Evolutionary conservation across 1,140 invertebrate genomes (phyloP).

Genomic region (Eciton burchellii): DNA sequence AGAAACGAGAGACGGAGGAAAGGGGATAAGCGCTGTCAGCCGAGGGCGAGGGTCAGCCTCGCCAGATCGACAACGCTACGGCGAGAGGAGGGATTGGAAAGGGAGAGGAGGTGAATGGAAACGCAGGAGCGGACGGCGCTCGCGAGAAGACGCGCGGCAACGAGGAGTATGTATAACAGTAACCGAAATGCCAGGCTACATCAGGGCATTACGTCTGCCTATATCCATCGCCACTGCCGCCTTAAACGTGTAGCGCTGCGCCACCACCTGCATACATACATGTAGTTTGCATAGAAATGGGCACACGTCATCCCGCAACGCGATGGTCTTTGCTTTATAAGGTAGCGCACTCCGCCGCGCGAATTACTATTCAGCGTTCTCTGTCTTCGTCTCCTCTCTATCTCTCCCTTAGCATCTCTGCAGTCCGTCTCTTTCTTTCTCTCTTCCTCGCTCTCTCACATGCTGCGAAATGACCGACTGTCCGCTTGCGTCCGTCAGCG

Average conservation of each 20-base stretch:
- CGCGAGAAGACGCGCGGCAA: not conserved
- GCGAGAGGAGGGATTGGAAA: not conserved
- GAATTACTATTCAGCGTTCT: conserved; percentile 53
- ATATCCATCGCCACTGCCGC: conserved; percentile 65
- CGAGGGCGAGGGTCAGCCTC: not conserved
- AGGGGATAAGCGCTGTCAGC: not conserved
- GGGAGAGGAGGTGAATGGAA: not conserved
- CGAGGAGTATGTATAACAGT: conserved; percentile 48
- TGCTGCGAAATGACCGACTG: conserved; percentile 34
- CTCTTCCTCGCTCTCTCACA: conserved; percentile 12
- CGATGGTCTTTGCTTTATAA: conserved; percentile 63
- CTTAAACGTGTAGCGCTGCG: conserved; percentile 74
- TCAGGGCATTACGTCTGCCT: conserved; percentile 71
- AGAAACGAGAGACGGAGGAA: conserved; percentile 6
- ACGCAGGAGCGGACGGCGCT: not conserved
- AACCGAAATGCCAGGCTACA: conserved; percentile 65
- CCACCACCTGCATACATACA: conserved; percentile 70
- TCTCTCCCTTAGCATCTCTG: too few species aligned
- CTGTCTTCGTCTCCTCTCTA: too few species aligned
- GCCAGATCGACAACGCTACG: conserved; percentile 15
- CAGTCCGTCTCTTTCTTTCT: too few species aligned
- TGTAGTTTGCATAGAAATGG: conserved; percentile 75
- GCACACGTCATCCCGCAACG: conserved; percentile 63
- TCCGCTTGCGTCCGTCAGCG: not conserved
- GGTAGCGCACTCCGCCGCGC: conserved; percentile 30